Base-by-base conservation (phyloP, 1,140 invertebrate species). In the Hyposmocoma kahamanoa region DNA sequence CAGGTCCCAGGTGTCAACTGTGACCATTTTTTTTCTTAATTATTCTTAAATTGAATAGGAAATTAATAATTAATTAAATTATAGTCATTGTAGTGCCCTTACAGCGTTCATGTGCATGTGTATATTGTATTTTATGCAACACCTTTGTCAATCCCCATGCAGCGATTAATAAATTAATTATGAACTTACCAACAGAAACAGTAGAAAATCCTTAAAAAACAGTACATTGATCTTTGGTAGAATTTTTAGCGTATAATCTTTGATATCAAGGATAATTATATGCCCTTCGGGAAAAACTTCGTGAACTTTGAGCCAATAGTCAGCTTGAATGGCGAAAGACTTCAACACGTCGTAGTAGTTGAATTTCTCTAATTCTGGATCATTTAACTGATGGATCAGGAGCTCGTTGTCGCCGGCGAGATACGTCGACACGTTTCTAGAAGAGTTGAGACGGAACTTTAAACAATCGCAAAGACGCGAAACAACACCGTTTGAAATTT, bases 201-300 rank as follows among this genome's bases (percentile, higher is more conserved):
- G 4, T 3, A 81, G 8, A 38, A 73, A 81, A 47, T 79, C 67
- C 41, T 65, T 73, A 10, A 84, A 64, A 41, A 48, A 72, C 53
- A 79, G 68, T 4, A 82, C 59, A 42, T 84, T 84, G 4, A 67
- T 22, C 56, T 70, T 82, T 0, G 78, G 51, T 2, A 84, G 49
- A 24, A 82, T 56, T 46, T 55, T 72, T 0, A 82, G 22, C 0
- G 63, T 49, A 20, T 60, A 65, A 30, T 66, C 51, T 11, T 72
- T 62, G 28, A 82, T 56, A 28, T 82, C 78, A 0, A 81, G 9
- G 1, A 84, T 51, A 3, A 81, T 50, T 4, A 73, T 67, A 17
- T 84, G 81, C 1, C 58, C 66, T 10, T 70, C 53, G 0, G 71
- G 66, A 1, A 72, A 58, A 13, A 47, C 20, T 1, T 64, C 47